Conservation (phyloP, 37 sponge, comb jelly and placozoan genomes). For the Halisarca cf. caerulea region DNA sequence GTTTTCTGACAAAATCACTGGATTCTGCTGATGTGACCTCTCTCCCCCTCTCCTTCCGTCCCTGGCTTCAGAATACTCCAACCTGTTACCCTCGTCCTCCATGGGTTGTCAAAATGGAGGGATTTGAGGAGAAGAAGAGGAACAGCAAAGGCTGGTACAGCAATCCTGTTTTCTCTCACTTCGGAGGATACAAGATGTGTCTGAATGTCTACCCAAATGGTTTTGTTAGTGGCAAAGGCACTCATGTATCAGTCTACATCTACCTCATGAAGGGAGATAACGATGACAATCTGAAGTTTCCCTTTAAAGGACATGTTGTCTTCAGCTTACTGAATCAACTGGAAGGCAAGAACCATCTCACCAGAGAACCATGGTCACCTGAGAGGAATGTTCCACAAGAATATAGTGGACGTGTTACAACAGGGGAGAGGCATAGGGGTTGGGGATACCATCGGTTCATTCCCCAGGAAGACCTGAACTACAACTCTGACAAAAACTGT, state of each 20-base stretch:
- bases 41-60: neutral
- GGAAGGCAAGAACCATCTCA: neutral
- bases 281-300: slow-evolving; percentile 41
- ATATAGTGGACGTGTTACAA: slow-evolving; percentile 1
- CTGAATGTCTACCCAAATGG: slow-evolving; percentile 49
- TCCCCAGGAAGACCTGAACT: neutral
- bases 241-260: slow-evolving; percentile 47
- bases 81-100: slow-evolving; percentile 10
- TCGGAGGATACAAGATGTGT: slow-evolving; percentile 48
- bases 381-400: neutral
- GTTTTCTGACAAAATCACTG: neutral
- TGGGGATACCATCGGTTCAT: neutral
- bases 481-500: neutral
- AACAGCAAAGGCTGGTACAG: slow-evolving; percentile 7
- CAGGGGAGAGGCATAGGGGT: neutral
- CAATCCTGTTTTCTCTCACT: slow-evolving; percentile 28
- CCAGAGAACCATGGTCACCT: neutral
- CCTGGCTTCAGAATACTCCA: neutral
- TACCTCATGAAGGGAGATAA: slow-evolving; percentile 35
- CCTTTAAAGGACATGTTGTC: slow-evolving; percentile 9
- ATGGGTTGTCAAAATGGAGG: neutral
- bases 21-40: neutral
- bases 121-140: neutral
- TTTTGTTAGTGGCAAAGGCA: slow-evolving; percentile 27
- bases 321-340: slow-evolving; percentile 13